phyloP scores from a whole-genome alignment of 2,888 invertebrate species.

The Andrena flavipes region DNA sequence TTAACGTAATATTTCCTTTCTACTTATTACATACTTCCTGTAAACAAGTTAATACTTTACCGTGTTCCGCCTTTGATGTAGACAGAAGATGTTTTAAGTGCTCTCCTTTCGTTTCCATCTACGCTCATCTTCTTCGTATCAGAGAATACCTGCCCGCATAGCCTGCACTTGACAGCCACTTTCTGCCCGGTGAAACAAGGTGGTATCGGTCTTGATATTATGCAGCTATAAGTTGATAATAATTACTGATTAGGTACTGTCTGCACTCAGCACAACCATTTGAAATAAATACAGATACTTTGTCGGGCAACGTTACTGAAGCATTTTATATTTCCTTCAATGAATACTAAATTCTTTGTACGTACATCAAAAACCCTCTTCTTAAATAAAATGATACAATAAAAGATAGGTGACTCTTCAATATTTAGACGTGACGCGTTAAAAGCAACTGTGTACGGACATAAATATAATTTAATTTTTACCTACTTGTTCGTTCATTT shows the following conservation, averaged over 20 bases:
- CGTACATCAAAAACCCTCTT: too few species aligned
- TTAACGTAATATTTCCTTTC: background rate
- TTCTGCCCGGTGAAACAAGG: background rate
- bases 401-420: too few species aligned
- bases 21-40: background rate
- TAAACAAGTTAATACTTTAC: background rate
- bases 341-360: too few species aligned
- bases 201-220: background rate
- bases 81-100: background rate
- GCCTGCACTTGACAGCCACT: constrained; percentile 6
- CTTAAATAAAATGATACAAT: too few species aligned
- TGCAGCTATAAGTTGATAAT: background rate
- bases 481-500: constrained; percentile 8
- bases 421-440: constrained; percentile 1
- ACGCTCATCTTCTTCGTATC: background rate
- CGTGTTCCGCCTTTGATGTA: background rate
- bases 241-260: background rate
- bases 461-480: constrained; percentile 44
- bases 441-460: constrained; percentile 11
- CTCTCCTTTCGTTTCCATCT: background rate
- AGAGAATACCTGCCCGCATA: background rate
- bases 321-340: too few species aligned
- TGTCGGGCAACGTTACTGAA: too few species aligned
- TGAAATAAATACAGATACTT: background rate
- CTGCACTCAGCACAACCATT: background rate